Conservation (phyloP, 2,113 vertebrate species). For the Rana temporaria region DNA sequence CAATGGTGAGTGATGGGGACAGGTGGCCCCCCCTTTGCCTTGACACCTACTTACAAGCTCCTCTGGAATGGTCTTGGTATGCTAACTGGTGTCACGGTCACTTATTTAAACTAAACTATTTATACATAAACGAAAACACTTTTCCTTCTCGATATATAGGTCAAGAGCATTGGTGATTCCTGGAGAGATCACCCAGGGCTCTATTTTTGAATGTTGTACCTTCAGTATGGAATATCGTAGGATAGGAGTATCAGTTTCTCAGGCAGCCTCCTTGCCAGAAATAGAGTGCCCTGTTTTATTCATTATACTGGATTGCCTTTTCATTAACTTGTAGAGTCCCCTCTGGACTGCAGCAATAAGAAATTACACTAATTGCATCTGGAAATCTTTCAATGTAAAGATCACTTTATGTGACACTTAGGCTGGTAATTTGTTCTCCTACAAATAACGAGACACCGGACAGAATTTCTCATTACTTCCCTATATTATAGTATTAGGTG, state of each 20-base stretch:
- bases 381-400: not conserved
- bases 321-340: conserved; percentile 24
- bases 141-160: not conserved
- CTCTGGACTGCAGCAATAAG: conserved; percentile 2
- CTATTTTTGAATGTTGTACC: not conserved
- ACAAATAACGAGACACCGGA: not conserved
- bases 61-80: not conserved
- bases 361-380: conserved; percentile 26
- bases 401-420: not conserved
- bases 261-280: conserved; percentile 1
- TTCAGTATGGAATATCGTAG: not conserved
- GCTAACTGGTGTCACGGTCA: not conserved
- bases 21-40: not conserved
- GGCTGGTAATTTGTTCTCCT: not conserved
- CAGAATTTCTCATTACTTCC: not conserved
- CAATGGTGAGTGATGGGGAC: conserved; percentile 58
- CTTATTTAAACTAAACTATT: not conserved
- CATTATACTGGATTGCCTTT: conserved; percentile 29
- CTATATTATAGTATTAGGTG: not conserved
- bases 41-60: not conserved
- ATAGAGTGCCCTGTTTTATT: not conserved
- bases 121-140: not conserved
- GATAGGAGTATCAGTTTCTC: not conserved
- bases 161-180: not conserved
- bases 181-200: not conserved